Evolutionary conservation across 2,888 invertebrate species (phyloP), one percentile per base, ranked within the genome.

Genomic region (Xanthorhoe spadicearia): DNA sequence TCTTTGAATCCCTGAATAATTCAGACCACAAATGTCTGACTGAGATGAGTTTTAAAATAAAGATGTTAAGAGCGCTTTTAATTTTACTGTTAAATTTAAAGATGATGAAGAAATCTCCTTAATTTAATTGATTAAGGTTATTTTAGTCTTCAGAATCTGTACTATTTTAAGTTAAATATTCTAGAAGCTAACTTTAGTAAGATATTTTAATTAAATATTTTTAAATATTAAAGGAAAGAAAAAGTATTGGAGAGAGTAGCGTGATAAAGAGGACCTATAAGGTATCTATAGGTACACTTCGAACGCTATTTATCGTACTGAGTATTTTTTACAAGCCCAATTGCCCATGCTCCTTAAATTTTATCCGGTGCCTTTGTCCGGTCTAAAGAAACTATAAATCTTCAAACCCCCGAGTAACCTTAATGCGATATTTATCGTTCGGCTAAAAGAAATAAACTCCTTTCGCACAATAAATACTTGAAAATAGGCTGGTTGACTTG

Each of bases 341-440:
- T 19, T 23, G 15, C 6, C 35, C 52, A 54, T 49, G 46, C 35
- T 38, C 32, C 23, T 15, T 56, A 38, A 35, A 55, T 48, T 62
- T 62, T 55, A 46, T 32, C 51, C 19, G 55, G 18, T 38, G 53
- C 53, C 28, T 61, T 61, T 57, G 15, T 35, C 79, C 78, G 79
- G 78, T 81, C 79, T 80, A 43, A 13, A 43, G 13, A 43, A 43
- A 13, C 38, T 85, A 85, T 90, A 89, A 89, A 90, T 90, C 86
- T 84, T 76, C 52, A 61, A 68, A 73, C 74, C 68, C 77, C 75
- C 74, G 77, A 80, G 80, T 84, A 83, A 77, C 76, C 82, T 84
- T 89, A 89, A 91, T 89, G 89, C 83, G 87, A 86, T 91, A 89
- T 90, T 90, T 90, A 90, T 90, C 87, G 83, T 79, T 74, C 66